These are phyloP conservation scores for Schlechtendalia chinensis DNA, from an alignment of 1,140 invertebrate species.

Conservation along the genomic window DNA sequence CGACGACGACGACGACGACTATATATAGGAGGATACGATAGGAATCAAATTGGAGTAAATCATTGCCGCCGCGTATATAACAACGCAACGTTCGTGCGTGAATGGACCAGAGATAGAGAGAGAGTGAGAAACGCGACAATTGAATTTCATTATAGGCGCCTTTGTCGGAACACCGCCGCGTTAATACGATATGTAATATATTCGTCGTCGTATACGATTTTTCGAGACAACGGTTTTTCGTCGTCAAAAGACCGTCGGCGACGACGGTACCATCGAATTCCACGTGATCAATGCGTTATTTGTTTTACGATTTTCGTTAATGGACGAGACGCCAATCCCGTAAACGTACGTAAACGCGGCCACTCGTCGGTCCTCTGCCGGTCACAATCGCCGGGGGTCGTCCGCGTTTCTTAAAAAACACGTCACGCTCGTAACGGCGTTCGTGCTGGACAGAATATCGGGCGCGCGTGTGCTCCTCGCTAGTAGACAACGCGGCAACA, in stretches of 20 bases:
- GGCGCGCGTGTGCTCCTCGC: too few species aligned
- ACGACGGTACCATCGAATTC: too few species aligned
- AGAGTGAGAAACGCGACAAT: conserved; percentile 8
- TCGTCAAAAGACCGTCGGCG: not conserved
- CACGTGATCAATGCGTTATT: not conserved
- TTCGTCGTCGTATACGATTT: not conserved
- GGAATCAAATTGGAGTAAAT: conserved; percentile 48
- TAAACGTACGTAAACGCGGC: too few species aligned
- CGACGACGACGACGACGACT: not conserved
- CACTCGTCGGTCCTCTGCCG: too few species aligned
- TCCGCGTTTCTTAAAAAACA: too few species aligned
- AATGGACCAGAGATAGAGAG: not conserved
- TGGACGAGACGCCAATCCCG: not conserved
- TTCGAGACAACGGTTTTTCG: not conserved
- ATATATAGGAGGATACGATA: not conserved
- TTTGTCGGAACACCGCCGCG: not conserved
- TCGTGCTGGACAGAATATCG: too few species aligned
- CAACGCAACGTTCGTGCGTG: not conserved
- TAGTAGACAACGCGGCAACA: not conserved
- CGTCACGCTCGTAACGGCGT: too few species aligned
- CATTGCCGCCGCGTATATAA: not conserved
- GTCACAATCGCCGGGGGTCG: too few species aligned
- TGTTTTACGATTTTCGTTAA: not conserved
- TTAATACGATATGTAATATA: not conserved
- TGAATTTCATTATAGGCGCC: conserved; percentile 4